These are phyloP conservation scores for Drosophila neonasuta DNA, from an alignment of 2,888 invertebrate genomes.

Conservation along the genomic window DNA sequence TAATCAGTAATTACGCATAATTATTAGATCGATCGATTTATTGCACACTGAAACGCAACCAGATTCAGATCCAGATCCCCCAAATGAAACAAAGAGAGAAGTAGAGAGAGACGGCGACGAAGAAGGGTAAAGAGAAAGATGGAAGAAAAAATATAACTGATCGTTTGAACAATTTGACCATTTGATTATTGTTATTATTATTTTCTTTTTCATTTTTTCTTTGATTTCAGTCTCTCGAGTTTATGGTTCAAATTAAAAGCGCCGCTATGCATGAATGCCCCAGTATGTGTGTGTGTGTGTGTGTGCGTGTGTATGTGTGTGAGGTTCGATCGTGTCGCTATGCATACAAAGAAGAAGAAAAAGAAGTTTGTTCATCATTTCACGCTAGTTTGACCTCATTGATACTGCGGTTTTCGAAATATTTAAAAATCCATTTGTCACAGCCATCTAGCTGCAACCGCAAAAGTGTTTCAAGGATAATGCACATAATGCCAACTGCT, in stretches of 20 bases:
- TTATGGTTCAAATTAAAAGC: slow-evolving; percentile 65
- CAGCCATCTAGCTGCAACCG: slow-evolving; percentile 30
- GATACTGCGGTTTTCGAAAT: slow-evolving; percentile 47
- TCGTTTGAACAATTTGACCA: slow-evolving; percentile 45
- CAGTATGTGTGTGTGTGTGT: background rate
- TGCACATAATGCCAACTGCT: slow-evolving; percentile 39
- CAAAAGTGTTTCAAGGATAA: slow-evolving; percentile 33
- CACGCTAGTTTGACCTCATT: slow-evolving; percentile 40
- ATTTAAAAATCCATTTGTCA: slow-evolving; percentile 71
- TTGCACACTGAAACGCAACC: slow-evolving; percentile 62
- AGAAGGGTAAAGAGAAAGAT: background rate
- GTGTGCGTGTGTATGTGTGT: slow-evolving; percentile 1
- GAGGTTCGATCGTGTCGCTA: slow-evolving; percentile 11
- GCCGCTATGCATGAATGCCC: slow-evolving; percentile 60
- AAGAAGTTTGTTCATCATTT: slow-evolving; percentile 49
- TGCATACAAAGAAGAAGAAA: slow-evolving; percentile 44
- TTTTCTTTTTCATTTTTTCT: slow-evolving; percentile 40
- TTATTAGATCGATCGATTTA: slow-evolving; percentile 63
- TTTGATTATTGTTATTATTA: slow-evolving; percentile 15
- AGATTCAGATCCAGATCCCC: slow-evolving; percentile 5
- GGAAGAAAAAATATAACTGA: slow-evolving; percentile 8
- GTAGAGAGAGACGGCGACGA: background rate
- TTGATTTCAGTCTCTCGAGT: slow-evolving; percentile 64
- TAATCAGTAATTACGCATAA: slow-evolving; percentile 72
- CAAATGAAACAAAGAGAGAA: background rate